A percentile compares a stretch with the other conserved stretches of the same genome.
phyloP scores from a whole-genome alignment of 1,140 invertebrate species.

The Caenorhabditis brenneri region DNA sequence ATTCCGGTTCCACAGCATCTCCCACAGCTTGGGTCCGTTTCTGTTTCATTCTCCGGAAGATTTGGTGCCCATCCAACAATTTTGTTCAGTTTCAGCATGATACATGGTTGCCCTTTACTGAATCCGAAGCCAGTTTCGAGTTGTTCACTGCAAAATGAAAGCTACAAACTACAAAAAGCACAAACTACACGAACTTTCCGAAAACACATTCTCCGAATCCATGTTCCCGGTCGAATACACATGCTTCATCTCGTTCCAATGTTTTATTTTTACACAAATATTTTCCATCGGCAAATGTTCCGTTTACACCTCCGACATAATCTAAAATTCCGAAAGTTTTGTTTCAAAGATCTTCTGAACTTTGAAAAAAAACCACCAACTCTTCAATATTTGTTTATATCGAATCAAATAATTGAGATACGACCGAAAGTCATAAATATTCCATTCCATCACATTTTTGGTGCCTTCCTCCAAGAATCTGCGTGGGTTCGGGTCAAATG shows the following conservation, averaged over 20 bases:
- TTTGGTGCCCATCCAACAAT: constrained; percentile 17
- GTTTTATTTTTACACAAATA: background rate
- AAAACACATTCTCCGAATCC: background rate
- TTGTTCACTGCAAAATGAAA: background rate
- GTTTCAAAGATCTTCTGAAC: background rate
- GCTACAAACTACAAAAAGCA: background rate
- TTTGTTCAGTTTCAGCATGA: constrained; percentile 18
- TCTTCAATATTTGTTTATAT: constrained; percentile 1
- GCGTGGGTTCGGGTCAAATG: constrained; percentile 36
- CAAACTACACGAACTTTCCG: background rate
- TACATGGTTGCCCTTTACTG: constrained; percentile 16
- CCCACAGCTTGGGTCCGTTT: too few relatives aligned
- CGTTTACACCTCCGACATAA: background rate
- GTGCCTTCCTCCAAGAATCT: constrained; percentile 5
- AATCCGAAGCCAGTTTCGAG: background rate
- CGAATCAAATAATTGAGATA: constrained; percentile 31
- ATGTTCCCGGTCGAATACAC: background rate
- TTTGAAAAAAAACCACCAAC: background rate
- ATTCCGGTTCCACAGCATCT: background rate
- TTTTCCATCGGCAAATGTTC: background rate
- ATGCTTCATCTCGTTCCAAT: background rate
- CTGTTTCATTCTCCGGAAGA: background rate
- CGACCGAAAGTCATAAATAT: constrained; percentile 17
- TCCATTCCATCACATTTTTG: constrained; percentile 16
- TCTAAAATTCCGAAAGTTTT: background rate